Evolutionary conservation across 1,140 invertebrate genomes (phyloP).

Genomic region (Drosophila elegans): DNA sequence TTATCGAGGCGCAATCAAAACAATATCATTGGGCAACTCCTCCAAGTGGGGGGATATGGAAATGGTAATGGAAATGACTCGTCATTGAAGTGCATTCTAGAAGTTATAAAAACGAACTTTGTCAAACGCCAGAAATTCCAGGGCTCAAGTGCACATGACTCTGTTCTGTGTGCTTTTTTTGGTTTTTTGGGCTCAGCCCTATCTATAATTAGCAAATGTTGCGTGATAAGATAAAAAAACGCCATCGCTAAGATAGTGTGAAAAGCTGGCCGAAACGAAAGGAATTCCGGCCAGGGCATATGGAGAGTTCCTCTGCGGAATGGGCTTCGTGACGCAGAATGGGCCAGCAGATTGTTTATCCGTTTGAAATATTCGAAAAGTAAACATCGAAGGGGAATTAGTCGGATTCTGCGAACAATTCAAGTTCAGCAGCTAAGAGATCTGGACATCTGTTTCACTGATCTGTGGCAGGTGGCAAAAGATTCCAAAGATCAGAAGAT

Average conservation of each 20-base stretch:
- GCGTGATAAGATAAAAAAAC: constrained; percentile 60
- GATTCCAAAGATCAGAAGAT: constrained; percentile 27
- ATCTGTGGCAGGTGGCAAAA: constrained; percentile 26
- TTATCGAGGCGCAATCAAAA: constrained; percentile 74
- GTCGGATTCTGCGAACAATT: constrained; percentile 12
- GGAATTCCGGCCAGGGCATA: constrained; percentile 33
- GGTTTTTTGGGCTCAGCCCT: constrained; percentile 40
- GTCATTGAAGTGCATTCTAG: constrained; percentile 27
- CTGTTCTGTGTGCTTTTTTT: constrained; percentile 15
- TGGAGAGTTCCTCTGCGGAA: constrained; percentile 10
- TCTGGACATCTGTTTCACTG: constrained; percentile 34
- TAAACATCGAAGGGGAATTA: constrained; percentile 45
- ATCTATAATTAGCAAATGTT: constrained; percentile 78
- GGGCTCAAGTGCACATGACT: constrained; percentile 49
- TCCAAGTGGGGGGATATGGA: background rate
- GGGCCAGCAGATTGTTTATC: constrained; percentile 32
- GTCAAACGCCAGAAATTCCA: constrained; percentile 29
- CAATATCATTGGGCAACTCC: constrained; percentile 41
- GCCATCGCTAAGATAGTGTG: constrained; percentile 27
- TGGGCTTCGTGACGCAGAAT: constrained; percentile 28
- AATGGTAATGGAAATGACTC: constrained; percentile 18
- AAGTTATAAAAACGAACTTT: constrained; percentile 1
- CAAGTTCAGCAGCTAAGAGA: constrained; percentile 33
- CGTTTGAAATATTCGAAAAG: background rate
- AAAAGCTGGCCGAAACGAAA: constrained; percentile 42